Conservation (phyloP, 2,888 invertebrate genomes). For the Plutella xylostella region DNA sequence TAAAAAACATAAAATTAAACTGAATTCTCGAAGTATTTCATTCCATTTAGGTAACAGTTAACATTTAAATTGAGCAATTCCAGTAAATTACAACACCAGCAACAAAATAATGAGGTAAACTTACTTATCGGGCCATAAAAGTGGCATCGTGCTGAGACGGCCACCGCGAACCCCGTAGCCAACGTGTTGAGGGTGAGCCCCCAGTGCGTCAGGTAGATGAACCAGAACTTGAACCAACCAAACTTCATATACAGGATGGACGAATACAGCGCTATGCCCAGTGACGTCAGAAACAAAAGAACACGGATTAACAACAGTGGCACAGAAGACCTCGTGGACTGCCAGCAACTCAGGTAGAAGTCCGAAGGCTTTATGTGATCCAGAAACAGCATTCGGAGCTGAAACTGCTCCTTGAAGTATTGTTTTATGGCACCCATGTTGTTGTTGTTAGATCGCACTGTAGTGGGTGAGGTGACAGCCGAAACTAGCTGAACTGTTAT, state of each 20-base stretch:
- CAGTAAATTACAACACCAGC: too few species aligned
- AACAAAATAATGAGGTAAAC: conserved; percentile 20
- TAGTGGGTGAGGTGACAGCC: background rate
- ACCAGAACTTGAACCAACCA: conserved; percentile 43
- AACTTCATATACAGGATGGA: conserved; percentile 33
- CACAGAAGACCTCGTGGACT: conserved; percentile 43
- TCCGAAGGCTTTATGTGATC: conserved; percentile 44
- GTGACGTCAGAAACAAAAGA: conserved; percentile 39
- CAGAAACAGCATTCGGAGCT: conserved; percentile 36
- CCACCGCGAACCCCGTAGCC: conserved; percentile 41
- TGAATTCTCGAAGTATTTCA: too few species aligned
- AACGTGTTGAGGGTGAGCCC: conserved; percentile 44
- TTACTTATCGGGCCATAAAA: conserved; percentile 53
- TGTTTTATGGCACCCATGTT: conserved; percentile 43
- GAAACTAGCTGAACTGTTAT: conserved; percentile 11
- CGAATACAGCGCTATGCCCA: conserved; percentile 43
- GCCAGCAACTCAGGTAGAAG: conserved; percentile 56
- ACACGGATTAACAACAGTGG: conserved; percentile 47
- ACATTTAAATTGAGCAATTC: too few species aligned
- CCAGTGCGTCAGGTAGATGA: conserved; percentile 69
- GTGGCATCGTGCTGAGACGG: conserved; percentile 44
- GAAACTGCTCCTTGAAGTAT: conserved; percentile 45
- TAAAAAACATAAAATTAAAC: too few species aligned
- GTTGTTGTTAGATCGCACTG: background rate
- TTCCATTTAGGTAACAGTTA: too few species aligned